Base-by-base conservation (phyloP, 2,797 vertebrate species). In the Pristis pectinata region DNA sequence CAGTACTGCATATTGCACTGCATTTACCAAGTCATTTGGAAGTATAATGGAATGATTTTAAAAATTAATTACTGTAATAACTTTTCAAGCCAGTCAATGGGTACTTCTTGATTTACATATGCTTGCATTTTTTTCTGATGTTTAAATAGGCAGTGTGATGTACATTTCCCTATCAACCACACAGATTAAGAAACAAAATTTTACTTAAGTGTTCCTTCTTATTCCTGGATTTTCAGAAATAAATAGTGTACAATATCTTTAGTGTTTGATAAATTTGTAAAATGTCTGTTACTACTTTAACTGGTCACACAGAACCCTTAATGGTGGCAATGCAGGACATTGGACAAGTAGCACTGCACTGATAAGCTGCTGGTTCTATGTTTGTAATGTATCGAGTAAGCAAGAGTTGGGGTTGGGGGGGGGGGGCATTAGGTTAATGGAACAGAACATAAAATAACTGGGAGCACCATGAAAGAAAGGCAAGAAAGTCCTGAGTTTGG, bases 191-290 rank as follows among this genome's bases (percentile, higher is more conserved):
- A 89, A 89, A 37, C 19, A 19, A n/a, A 2, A 61, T 61, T 61
- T 15, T n/a, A 37, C 56, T 37, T 56, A 2, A 44, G 49, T 85
- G 56, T 6, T 30, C 5, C 37, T 67, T 91, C 6, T 41, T 37
- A 87, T 91, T 37, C 64, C 15, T 67, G 30, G 22, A 67, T 67
- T 41, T 41, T 67, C 87, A 91, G n/a, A 67, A 80, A 41, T 24
- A 37, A 5, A 1, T 87, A 67, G 61, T 27, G 19, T 37, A 9
- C 2, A 30, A 24, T 41, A 37, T 67, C 13, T 44, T 87, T 56
- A 89, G 34, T 61, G 53, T 89, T 89, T 89, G 34, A 44, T 82
- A 27, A 61, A 61, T 56, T 34, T 91, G 87, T 67, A 91, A 91
- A 91, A 41, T 59, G 30, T 59, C 53, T 87, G 83, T 59, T 59